Conservation (phyloP, 2,797 vertebrate genomes). For the Macropodus opercularis region DNA sequence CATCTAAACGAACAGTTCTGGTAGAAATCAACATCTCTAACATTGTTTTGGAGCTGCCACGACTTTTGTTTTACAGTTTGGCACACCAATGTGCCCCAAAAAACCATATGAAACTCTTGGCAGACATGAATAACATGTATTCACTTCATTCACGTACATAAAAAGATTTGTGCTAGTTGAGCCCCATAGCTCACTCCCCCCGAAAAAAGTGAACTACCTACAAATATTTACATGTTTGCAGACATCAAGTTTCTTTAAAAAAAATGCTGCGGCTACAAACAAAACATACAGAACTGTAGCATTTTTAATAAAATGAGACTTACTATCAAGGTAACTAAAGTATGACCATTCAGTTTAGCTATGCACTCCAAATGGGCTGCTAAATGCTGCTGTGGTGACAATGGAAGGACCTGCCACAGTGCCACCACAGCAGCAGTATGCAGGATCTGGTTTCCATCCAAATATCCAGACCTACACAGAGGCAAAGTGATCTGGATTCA, state of each 20-base stretch:
- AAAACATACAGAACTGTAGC: slow-evolving; percentile 67
- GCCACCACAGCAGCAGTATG: background rate
- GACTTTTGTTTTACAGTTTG: slow-evolving; percentile 42
- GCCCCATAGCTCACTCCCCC: slow-evolving; percentile 44
- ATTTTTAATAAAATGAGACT: slow-evolving; percentile 56
- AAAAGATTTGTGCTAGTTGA: slow-evolving; percentile 81
- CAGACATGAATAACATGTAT: slow-evolving; percentile 69
- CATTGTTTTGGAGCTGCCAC: slow-evolving; percentile 64
- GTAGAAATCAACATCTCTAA: slow-evolving; percentile 59
- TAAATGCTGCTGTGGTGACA: too few species aligned
- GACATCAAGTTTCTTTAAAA: slow-evolving; percentile 65
- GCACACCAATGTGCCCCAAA: slow-evolving; percentile 61
- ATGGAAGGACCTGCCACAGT: background rate
- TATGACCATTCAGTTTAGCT: slow-evolving; percentile 60
- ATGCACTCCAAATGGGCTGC: too few species aligned
- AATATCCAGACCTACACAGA: background rate
- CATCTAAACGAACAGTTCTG: slow-evolving; percentile 49
- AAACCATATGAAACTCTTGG: slow-evolving; percentile 63
- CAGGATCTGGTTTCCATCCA: background rate
- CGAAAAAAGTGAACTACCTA: slow-evolving; percentile 67
- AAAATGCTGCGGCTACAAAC: slow-evolving; percentile 75
- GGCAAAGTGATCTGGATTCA: slow-evolving; percentile 1
- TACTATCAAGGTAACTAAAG: slow-evolving; percentile 68
- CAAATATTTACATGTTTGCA: slow-evolving; percentile 77
- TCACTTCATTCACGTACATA: slow-evolving; percentile 71